These are phyloP conservation scores for Rhingia rostrata DNA, from an alignment of 2,888 invertebrate species.

Conservation along the genomic window DNA sequence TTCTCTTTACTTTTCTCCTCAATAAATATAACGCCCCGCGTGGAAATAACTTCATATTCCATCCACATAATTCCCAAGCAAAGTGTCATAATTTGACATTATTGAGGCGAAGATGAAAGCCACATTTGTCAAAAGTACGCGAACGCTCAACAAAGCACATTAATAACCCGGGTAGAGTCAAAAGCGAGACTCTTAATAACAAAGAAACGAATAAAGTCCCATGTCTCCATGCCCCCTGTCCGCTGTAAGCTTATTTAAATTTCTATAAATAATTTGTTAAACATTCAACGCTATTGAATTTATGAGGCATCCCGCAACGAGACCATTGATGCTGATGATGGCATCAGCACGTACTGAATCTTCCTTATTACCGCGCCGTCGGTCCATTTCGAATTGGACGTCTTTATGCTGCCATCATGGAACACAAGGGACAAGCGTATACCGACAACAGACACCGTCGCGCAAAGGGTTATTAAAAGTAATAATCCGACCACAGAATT, in stretches of 20 bases:
- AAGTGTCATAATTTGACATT: conserved; percentile 70
- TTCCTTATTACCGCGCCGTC: conserved; percentile 68
- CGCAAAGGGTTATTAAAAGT: conserved; percentile 48
- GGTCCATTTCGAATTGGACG: conserved; percentile 56
- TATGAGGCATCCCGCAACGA: conserved; percentile 73
- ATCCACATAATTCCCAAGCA: conserved; percentile 59
- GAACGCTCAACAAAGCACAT: conserved; percentile 45
- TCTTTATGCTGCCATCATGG: conserved; percentile 54
- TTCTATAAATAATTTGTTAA: conserved; percentile 73
- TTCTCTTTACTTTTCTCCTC: conserved; percentile 22
- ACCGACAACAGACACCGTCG: conserved; percentile 15
- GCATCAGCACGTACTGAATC: conserved; percentile 69
- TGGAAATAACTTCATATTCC: conserved; percentile 55
- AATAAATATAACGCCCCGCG: conserved; percentile 6
- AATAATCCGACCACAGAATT: conserved; percentile 72
- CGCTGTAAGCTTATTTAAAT: conserved; percentile 72
- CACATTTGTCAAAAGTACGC: conserved; percentile 61
- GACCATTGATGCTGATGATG: conserved; percentile 65
- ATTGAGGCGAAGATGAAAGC: conserved; percentile 66
- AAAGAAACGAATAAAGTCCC: conserved; percentile 41
- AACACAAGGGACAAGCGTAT: conserved; percentile 1
- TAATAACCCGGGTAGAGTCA: conserved; percentile 60
- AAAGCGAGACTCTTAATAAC: conserved; percentile 69
- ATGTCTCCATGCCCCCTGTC: conserved; percentile 26
- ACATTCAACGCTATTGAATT: conserved; percentile 69